These are phyloP conservation scores for Peromyscus aztecus DNA, from an alignment of 2,797 vertebrate species.

Conservation along the genomic window DNA sequence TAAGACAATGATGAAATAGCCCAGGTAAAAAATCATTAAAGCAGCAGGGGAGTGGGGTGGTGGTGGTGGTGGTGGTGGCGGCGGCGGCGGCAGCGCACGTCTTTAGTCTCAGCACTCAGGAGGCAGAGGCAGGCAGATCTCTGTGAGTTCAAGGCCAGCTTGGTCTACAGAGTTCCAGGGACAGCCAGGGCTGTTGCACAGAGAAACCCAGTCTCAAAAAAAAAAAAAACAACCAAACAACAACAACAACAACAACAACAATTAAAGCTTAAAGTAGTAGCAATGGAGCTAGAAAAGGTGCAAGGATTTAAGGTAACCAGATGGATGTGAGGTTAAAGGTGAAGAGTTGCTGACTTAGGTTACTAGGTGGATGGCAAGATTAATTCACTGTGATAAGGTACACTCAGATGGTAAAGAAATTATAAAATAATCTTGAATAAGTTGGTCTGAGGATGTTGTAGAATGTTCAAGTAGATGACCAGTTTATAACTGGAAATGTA, in stretches of 20 bases:
- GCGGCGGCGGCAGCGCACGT: too few relatives aligned
- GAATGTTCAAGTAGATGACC: constrained; percentile 8
- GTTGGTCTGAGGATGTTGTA: constrained; percentile 15
- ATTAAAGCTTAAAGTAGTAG: constrained; percentile 5
- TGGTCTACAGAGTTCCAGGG: background rate
- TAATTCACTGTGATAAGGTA: constrained; percentile 11
- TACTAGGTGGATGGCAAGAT: constrained; percentile 21
- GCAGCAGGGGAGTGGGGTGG: too few relatives aligned
- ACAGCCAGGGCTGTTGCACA: background rate
- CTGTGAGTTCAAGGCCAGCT: background rate
- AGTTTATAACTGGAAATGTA: constrained; percentile 55
- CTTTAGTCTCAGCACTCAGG: background rate
- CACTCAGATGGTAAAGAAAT: constrained; percentile 13
- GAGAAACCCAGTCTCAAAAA: background rate
- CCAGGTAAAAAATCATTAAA: constrained; percentile 33
- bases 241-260: too few relatives aligned
- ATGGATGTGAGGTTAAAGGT: constrained; percentile 31
- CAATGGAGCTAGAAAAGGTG: constrained; percentile 9
- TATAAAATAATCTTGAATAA: constrained; percentile 61
- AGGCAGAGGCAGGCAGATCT: background rate
- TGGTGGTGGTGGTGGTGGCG: too few relatives aligned
- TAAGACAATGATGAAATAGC: constrained; percentile 19
- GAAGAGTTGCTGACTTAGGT: constrained; percentile 30
- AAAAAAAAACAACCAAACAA: background rate
- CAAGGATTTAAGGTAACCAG: constrained; percentile 22